Evolutionary conservation across 1,140 invertebrate genomes (phyloP).

Genomic region (Triops longicaudatus): DNA sequence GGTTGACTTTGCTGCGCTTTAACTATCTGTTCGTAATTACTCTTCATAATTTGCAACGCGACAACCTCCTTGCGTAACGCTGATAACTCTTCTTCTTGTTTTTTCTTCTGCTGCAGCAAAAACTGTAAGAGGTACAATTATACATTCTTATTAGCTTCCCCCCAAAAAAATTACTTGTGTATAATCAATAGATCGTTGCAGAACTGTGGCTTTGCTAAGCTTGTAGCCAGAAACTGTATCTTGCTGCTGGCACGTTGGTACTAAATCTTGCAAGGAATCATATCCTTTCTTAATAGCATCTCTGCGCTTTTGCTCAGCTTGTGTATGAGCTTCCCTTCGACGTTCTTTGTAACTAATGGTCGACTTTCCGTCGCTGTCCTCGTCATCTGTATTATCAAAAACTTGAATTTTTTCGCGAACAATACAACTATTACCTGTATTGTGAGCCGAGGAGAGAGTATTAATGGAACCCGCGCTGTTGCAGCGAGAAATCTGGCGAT

Average conservation of each 20-base stretch:
- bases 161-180: slow-evolving; percentile 55
- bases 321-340: slow-evolving; percentile 87
- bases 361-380: slow-evolving; percentile 76
- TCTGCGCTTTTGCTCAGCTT: slow-evolving; percentile 91
- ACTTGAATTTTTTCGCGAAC: too few species aligned
- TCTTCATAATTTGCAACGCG: slow-evolving; percentile 82
- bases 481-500: slow-evolving; percentile 62
- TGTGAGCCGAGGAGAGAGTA: slow-evolving; percentile 73
- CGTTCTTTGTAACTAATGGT: slow-evolving; percentile 86
- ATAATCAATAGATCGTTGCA: slow-evolving; percentile 86
- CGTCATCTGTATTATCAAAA: slow-evolving; percentile 59
- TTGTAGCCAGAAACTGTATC: slow-evolving; percentile 81
- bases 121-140: slow-evolving; percentile 49
- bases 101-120: slow-evolving; percentile 79
- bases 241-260: slow-evolving; percentile 80
- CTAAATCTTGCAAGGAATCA: slow-evolving; percentile 79
- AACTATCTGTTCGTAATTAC: slow-evolving; percentile 92
- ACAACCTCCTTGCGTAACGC: slow-evolving; percentile 90
- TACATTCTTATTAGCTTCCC: too few species aligned
- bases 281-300: slow-evolving; percentile 96
- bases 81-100: slow-evolving; percentile 85
- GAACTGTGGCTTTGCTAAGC: slow-evolving; percentile 88
- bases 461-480: slow-evolving; percentile 74
- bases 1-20: slow-evolving; percentile 90
- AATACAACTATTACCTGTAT: slow-evolving; percentile 70